phyloP scores from a whole-genome alignment of 2,113 vertebrate genomes.

The Tympanuchus pallidicinctus region DNA sequence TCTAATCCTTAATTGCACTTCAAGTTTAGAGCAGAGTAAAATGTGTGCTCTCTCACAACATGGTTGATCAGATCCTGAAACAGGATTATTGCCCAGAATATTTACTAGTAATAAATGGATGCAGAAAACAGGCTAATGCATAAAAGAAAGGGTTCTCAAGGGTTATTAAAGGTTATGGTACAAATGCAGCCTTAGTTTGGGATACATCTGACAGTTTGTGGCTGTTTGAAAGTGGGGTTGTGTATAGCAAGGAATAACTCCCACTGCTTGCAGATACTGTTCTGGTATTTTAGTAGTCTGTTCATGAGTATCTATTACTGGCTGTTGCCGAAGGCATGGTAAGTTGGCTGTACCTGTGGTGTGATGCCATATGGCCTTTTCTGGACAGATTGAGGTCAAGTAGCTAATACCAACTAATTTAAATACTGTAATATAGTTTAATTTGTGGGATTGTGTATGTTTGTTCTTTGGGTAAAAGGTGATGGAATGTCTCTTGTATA shows the following conservation, averaged over 20 bases:
- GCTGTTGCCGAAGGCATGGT: background rate
- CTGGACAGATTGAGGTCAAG: background rate
- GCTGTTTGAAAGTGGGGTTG: background rate
- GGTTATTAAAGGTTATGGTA: background rate
- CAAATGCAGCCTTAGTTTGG: background rate
- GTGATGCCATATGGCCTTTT: constrained; percentile 18
- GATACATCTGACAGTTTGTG: background rate
- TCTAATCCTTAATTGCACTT: background rate
- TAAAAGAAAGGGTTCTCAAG: background rate
- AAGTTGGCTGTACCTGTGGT: background rate
- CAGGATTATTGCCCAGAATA: background rate
- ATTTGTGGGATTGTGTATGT: background rate
- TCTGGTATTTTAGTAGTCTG: background rate
- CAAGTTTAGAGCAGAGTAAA: background rate
- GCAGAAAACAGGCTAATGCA: background rate
- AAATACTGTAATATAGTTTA: background rate
- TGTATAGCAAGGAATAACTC: background rate
- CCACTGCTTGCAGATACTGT: background rate
- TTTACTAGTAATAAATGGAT: background rate
- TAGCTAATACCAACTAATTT: background rate
- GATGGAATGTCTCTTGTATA: background rate
- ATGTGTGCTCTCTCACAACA: rapidly evolving
- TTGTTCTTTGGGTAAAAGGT: background rate
- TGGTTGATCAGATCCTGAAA: background rate
- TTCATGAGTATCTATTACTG: background rate